phyloP scores from a whole-genome alignment of 2,797 vertebrate species.

The Tragelaphus eurycerus region DNA sequence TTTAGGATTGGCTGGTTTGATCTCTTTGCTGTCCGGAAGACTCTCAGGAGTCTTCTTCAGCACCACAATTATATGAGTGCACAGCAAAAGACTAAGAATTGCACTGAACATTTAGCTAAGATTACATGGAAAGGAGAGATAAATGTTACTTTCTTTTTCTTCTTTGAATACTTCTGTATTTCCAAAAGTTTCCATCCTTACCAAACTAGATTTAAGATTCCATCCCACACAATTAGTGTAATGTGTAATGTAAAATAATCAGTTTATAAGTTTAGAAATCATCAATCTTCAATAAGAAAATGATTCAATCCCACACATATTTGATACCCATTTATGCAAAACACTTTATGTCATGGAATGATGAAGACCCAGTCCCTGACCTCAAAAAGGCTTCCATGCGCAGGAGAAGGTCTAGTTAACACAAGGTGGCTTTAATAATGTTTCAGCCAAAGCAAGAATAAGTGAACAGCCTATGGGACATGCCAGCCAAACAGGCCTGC shows the following conservation, averaged over 20 bases:
- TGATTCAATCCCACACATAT: background rate
- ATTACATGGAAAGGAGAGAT: background rate
- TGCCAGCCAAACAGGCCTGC: background rate
- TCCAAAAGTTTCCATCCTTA: background rate
- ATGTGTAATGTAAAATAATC: background rate
- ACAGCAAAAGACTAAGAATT: background rate
- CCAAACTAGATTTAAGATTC: background rate
- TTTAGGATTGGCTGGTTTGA: background rate
- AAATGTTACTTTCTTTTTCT: background rate
- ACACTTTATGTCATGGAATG: background rate
- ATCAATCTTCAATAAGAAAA: background rate
- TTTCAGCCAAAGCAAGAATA: background rate
- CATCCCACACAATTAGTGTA: background rate
- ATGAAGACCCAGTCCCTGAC: background rate
- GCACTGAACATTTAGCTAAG: background rate
- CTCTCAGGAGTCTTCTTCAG: background rate
- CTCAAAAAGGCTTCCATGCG: background rate
- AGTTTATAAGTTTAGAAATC: background rate
- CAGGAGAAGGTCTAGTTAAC: background rate
- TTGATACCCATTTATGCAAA: background rate
- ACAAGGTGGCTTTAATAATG: background rate
- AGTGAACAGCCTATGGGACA: background rate
- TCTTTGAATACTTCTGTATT: background rate
- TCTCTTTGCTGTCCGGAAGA: background rate
- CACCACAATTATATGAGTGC: background rate